Evolutionary conservation across 2,113 vertebrate genomes (phyloP).

Genomic region (Rhabdomys dilectus): DNA sequence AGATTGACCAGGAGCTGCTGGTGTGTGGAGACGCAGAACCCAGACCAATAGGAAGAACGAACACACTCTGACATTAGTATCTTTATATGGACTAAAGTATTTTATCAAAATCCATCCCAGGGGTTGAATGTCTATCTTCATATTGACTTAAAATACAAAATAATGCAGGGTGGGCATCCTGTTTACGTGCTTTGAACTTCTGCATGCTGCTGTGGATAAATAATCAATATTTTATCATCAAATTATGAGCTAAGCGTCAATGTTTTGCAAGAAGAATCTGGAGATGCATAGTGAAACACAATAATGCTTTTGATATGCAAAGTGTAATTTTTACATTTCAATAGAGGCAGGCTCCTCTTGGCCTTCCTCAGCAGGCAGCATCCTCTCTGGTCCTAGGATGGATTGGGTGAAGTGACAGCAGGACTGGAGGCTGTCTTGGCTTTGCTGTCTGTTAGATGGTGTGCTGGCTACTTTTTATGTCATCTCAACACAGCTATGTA

Average conservation of each 20-base stretch:
- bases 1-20: neutral
- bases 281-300: constrained; percentile 1
- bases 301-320: neutral
- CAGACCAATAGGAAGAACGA: neutral
- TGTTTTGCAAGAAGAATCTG: constrained; percentile 15
- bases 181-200: neutral
- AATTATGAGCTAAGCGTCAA: constrained; percentile 53
- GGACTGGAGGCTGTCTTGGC: no score
- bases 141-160: constrained; percentile 60
- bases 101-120: constrained; percentile 71
- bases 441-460: no score
- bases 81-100: constrained; percentile 63
- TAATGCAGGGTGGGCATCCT: neutral
- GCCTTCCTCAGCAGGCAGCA: neutral
- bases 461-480: neutral
- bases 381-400: neutral
- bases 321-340: neutral
- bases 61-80: constrained; percentile 55
- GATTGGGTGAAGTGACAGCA: accelerated
- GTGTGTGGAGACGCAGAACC: neutral
- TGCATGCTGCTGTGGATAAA: neutral
- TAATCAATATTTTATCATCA: constrained; percentile 71
- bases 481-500: neutral
- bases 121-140: neutral
- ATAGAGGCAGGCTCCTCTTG: neutral